These are phyloP conservation scores for Danio choprae DNA, from an alignment of 2,797 vertebrate species.

Conservation along the genomic window DNA sequence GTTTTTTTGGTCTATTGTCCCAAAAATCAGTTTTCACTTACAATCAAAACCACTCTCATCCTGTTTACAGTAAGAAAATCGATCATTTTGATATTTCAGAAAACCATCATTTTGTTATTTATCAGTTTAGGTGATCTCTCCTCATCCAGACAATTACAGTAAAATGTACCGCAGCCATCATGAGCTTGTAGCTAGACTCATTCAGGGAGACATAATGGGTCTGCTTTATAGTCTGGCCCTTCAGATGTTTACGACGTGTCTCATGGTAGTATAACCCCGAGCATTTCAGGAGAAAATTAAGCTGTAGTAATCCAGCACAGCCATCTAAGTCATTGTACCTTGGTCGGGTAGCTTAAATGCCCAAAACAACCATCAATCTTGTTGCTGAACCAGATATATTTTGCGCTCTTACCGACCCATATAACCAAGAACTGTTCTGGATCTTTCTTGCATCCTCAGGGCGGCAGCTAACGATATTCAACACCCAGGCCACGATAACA, in stretches of 20 bases:
- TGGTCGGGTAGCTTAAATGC: constrained; percentile 12
- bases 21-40: background rate
- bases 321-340: constrained; percentile 11
- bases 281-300: constrained; percentile 32
- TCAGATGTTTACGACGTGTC: constrained; percentile 46
- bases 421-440: constrained; percentile 28
- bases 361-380: constrained; percentile 48
- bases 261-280: constrained; percentile 32
- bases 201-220: constrained; percentile 41
- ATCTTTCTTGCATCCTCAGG: constrained; percentile 78
- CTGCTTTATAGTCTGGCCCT: constrained; percentile 51
- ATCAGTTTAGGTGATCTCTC: constrained; percentile 6
- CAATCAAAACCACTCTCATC: background rate
- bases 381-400: background rate
- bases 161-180: constrained; percentile 32
- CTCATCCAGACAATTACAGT: constrained; percentile 36
- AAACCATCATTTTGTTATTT: constrained; percentile 9
- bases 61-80: background rate
- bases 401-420: background rate
- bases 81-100: background rate
- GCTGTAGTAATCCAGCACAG: constrained; percentile 14
- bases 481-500: constrained; percentile 96
- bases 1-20: background rate
- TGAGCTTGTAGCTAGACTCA: constrained; percentile 30
- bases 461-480: constrained; percentile 99